Conservation (phyloP, 2,113 vertebrate species). For the Platycercus adscitus region DNA sequence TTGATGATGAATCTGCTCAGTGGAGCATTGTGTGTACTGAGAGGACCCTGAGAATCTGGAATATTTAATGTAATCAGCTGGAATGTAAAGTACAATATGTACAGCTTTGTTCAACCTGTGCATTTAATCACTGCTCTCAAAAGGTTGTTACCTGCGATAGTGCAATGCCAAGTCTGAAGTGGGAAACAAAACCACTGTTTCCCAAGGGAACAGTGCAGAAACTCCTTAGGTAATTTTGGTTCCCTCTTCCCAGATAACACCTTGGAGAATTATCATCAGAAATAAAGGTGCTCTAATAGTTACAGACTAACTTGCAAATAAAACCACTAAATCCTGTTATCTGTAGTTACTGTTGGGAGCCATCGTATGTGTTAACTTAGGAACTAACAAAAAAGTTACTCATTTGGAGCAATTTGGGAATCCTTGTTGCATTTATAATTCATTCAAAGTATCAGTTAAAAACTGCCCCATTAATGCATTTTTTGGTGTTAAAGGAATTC, state of each 20-base stretch:
- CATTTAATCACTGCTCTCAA: background rate
- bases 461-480: background rate
- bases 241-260: background rate
- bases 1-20: constrained; percentile 29
- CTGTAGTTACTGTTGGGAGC: background rate
- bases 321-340: background rate
- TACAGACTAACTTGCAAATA: background rate
- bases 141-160: constrained; percentile 18
- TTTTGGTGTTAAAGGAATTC: background rate
- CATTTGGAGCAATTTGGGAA: background rate
- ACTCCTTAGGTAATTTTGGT: background rate
- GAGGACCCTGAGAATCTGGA: constrained; percentile 20
- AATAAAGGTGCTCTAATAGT: background rate
- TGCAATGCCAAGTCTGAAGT: background rate
- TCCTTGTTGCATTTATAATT: background rate
- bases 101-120: constrained; percentile 20
- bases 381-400: background rate
- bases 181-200: background rate
- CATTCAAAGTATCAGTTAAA: background rate
- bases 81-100: constrained; percentile 29
- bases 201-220: background rate
- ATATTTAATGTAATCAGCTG: constrained; percentile 65
- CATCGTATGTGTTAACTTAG: background rate
- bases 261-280: background rate
- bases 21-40: background rate